phyloP scores from a whole-genome alignment of 1,140 invertebrate genomes.

The Thaumetopoea pityocampa region DNA sequence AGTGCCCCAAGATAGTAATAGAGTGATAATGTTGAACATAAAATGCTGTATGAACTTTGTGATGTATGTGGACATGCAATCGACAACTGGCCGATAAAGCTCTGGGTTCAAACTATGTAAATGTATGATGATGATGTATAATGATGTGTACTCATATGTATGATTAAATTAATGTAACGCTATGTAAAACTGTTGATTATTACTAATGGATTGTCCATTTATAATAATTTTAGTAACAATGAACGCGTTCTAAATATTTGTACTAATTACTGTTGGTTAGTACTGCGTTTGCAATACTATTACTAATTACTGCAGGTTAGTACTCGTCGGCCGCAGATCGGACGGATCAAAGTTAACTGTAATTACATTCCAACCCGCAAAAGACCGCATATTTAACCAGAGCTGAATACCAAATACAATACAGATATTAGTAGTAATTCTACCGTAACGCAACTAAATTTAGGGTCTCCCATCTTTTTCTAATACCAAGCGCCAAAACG shows the following conservation, averaged over 20 bases:
- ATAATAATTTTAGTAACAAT: conserved; percentile 21
- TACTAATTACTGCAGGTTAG: too few species aligned
- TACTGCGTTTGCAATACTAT: too few species aligned
- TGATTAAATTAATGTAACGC: conserved; percentile 50
- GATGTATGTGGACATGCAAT: conserved; percentile 35
- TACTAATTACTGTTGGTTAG: conserved; percentile 35
- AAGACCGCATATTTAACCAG: conserved; percentile 38
- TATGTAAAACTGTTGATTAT: conserved; percentile 36
- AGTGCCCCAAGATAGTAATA: conserved; percentile 48
- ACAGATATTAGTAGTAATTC: too few species aligned
- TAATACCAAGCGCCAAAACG: too few species aligned
- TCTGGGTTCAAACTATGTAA: conserved; percentile 37
- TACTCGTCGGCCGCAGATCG: conserved; percentile 23
- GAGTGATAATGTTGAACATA: conserved; percentile 30
- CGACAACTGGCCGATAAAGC: conserved; percentile 36
- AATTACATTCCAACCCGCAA: conserved; percentile 56
- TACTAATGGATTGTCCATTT: conserved; percentile 27
- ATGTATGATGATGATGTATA: conserved; percentile 36
- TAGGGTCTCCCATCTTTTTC: too few species aligned
- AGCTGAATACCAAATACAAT: conserved; percentile 63
- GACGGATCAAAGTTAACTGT: conserved; percentile 25
- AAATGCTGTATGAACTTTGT: conserved; percentile 33
- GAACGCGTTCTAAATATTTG: conserved; percentile 31
- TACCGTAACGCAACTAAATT: too few species aligned
- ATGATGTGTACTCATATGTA: conserved; percentile 56